Conservation (phyloP, 1,140 invertebrate genomes). For the Orchesella cincta region DNA sequence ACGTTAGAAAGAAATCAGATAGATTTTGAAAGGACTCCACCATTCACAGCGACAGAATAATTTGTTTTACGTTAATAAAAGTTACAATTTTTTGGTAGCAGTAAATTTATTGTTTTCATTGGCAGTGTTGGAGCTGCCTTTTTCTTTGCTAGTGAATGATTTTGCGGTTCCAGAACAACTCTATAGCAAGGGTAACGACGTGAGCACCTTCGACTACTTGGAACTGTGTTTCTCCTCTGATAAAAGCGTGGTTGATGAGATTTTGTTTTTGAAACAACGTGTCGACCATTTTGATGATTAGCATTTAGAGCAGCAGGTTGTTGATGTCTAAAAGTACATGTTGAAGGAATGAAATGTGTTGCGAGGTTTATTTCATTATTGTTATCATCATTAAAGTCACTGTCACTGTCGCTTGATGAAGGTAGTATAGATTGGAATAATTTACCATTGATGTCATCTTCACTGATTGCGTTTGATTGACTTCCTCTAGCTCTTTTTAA, state of each 20-base stretch:
- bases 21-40: too few species aligned
- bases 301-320: not conserved
- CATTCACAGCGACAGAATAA: too few species aligned
- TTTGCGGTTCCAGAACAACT: slow-evolving; percentile 25
- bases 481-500: not conserved
- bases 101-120: slow-evolving; percentile 36
- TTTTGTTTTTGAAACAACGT: not conserved
- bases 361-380: not conserved
- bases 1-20: too few species aligned
- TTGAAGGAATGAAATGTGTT: not conserved
- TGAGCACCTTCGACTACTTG: not conserved
- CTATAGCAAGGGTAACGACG: slow-evolving; percentile 22
- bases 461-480: not conserved
- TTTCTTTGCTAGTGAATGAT: not conserved
- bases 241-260: not conserved
- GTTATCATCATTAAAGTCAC: not conserved
- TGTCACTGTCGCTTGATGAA: not conserved
- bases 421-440: not conserved
- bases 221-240: not conserved
- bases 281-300: not conserved
- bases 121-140: slow-evolving; percentile 15
- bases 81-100: not conserved
- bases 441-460: not conserved
- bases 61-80: too few species aligned
- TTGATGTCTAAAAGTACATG: not conserved